These are phyloP conservation scores for Protosalanx chinensis DNA, from an alignment of 2,797 vertebrate species.

Conservation along the genomic window DNA sequence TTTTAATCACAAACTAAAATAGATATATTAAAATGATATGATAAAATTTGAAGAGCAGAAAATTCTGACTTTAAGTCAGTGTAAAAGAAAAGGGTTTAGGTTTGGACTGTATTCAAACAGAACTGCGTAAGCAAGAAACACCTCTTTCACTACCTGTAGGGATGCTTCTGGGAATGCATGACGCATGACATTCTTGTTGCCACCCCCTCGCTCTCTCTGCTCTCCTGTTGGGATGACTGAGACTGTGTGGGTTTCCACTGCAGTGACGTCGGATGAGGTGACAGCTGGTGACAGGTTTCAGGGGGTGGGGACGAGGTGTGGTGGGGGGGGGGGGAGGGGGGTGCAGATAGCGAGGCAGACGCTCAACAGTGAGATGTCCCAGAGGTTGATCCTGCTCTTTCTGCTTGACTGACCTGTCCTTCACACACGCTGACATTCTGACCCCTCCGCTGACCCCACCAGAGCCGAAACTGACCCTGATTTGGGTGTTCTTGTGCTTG, in stretches of 20 bases:
- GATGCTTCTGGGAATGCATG: no score
- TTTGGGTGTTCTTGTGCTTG: not conserved
- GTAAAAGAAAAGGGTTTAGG: no score
- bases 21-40: no score
- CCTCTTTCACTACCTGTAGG: not conserved
- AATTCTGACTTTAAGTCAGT: no score
- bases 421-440: not conserved
- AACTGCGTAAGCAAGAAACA: not conserved
- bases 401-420: not conserved
- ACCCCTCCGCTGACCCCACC: not conserved
- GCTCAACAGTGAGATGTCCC: not conserved
- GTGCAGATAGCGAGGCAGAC: not conserved
- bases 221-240: not conserved
- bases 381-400: not conserved
- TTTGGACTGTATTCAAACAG: not conserved
- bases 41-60: no score
- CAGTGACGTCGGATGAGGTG: not conserved
- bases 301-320: no score
- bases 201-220: not conserved
- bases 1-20: no score
- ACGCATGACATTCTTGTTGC: not conserved
- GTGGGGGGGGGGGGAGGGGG: not conserved
- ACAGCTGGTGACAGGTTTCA: constrained; percentile 1
- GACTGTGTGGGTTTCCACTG: not conserved
- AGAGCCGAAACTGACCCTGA: not conserved